Conservation (phyloP, 2,113 vertebrate species). For the Donacobius atricapilla region DNA sequence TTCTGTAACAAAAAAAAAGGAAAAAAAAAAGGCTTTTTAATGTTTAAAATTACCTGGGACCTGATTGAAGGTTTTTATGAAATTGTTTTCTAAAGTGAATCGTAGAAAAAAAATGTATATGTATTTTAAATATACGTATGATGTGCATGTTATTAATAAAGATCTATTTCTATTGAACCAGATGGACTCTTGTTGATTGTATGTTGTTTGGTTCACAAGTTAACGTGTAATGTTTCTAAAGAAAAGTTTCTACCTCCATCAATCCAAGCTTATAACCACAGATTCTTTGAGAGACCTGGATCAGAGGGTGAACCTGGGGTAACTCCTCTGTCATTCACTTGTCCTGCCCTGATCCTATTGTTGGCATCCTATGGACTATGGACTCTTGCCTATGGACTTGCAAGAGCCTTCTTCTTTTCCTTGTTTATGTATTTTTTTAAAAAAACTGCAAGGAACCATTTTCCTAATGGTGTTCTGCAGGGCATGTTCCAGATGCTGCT, state of each 20-base stretch:
- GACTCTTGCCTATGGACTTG: background rate
- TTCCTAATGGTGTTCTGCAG: background rate
- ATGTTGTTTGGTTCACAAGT: background rate
- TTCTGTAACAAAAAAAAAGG: conserved; percentile 31
- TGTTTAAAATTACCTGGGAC: conserved; percentile 72
- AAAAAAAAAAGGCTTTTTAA: conserved; percentile 55
- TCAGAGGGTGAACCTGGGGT: background rate
- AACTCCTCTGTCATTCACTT: background rate
- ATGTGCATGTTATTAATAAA: conserved; percentile 76
- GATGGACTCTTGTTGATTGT: background rate
- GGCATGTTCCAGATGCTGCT: background rate
- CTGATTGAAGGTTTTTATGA: conserved; percentile 71
- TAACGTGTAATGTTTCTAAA: background rate
- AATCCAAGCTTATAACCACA: background rate
- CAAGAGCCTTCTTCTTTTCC: background rate
- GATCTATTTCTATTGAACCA: conserved; percentile 74
- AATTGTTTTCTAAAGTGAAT: conserved; percentile 75
- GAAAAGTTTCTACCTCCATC: background rate
- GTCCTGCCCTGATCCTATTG: background rate
- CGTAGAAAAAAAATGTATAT: conserved; percentile 73
- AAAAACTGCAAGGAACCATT: background rate
- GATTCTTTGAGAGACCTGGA: background rate
- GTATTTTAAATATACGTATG: conserved; percentile 75
- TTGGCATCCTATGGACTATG: background rate
- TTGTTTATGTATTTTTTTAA: background rate